These are phyloP conservation scores for Anisognathus igniventris DNA, from an alignment of 2,797 vertebrate species.

Conservation along the genomic window DNA sequence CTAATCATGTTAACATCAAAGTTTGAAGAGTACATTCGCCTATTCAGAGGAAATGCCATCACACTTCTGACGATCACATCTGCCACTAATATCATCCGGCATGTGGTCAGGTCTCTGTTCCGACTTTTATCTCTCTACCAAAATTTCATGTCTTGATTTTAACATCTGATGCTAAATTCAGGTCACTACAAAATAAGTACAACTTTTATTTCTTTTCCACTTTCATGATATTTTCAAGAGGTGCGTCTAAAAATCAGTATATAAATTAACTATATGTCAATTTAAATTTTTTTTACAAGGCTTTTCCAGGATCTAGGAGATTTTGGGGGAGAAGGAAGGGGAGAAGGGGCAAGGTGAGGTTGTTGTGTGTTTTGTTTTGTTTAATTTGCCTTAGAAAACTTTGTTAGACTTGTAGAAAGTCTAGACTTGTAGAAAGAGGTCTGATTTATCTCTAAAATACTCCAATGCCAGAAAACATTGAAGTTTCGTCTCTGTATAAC, in stretches of 20 bases:
- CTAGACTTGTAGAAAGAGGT: neutral
- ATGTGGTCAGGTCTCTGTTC: constrained; percentile 74
- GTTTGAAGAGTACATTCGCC: constrained; percentile 81
- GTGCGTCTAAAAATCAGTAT: constrained; percentile 22
- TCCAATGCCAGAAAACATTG: neutral
- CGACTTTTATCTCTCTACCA: constrained; percentile 74
- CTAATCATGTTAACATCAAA: constrained; percentile 88
- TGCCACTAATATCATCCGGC: constrained; percentile 80
- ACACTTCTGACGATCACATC: constrained; percentile 83
- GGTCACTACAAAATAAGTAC: constrained; percentile 62
- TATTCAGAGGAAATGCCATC: constrained; percentile 91
- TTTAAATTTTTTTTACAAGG: rapidly evolving
- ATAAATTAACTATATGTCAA: neutral
- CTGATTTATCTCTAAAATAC: neutral
- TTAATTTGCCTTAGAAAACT: neutral
- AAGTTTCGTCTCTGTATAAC: neutral
- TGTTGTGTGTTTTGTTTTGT: neutral
- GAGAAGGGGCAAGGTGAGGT: neutral
- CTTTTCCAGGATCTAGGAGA: neutral
- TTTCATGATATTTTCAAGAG: constrained; percentile 47
- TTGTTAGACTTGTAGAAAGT: neutral
- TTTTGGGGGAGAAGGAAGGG: rapidly evolving
- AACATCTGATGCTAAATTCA: constrained; percentile 72
- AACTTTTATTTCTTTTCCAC: constrained; percentile 54
- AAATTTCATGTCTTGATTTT: constrained; percentile 72